Conservation (phyloP, 2,113 vertebrate genomes). For the Eulemur rufifrons region DNA sequence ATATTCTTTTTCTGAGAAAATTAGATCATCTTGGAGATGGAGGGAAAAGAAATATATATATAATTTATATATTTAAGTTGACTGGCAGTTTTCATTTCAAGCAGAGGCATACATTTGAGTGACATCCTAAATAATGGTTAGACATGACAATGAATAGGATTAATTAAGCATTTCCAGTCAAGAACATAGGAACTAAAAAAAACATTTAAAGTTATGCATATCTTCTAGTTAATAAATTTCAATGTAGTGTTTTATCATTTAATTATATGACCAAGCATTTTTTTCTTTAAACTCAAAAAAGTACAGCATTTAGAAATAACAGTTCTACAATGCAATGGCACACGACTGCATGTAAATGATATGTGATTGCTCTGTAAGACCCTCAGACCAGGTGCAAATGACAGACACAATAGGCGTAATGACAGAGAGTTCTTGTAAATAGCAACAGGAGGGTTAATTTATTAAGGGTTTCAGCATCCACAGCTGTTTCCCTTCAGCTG, state of each 20-base stretch:
- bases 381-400: conserved; percentile 80
- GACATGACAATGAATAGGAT: not conserved
- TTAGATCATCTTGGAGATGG: not conserved
- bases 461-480: conserved; percentile 76
- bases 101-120: not conserved
- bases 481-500: conserved; percentile 79
- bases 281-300: conserved; percentile 63
- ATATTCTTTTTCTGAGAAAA: not conserved
- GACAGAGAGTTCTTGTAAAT: conserved; percentile 79
- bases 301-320: conserved; percentile 61
- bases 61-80: not conserved
- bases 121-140: conserved; percentile 37
- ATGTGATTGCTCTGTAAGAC: conserved; percentile 65
- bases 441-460: conserved; percentile 75
- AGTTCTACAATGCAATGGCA: conserved; percentile 47
- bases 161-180: conserved; percentile 45
- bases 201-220: not conserved
- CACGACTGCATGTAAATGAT: conserved; percentile 72
- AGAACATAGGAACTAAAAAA: not conserved
- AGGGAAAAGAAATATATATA: not conserved
- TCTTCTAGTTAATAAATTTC: not conserved
- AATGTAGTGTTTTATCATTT: not conserved
- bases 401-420: conserved; percentile 74
- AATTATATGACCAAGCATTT: conserved; percentile 20
- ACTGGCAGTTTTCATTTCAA: conserved; percentile 27